Conservation (phyloP, 2,113 vertebrate genomes). For the Ranitomeya imitator region DNA sequence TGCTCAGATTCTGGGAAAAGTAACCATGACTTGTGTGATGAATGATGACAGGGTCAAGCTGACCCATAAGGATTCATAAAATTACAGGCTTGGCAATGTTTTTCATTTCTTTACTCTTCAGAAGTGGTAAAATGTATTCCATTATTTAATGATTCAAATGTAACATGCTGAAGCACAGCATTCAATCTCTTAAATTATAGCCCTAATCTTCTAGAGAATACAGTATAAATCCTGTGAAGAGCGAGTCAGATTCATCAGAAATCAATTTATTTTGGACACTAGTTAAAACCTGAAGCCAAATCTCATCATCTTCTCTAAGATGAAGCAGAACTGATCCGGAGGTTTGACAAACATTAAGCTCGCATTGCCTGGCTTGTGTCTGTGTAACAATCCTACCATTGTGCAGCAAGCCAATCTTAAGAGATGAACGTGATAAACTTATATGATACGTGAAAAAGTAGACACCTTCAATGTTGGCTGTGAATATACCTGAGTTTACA, state of each 20-base stretch:
- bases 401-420: conserved; percentile 50
- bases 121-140: background rate
- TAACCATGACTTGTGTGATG: conserved; percentile 8
- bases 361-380: background rate
- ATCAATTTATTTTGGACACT: conserved; percentile 46
- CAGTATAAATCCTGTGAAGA: conserved; percentile 54
- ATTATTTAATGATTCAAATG: conserved; percentile 12
- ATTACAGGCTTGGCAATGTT: conserved; percentile 4
- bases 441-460: conserved; percentile 58
- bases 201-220: conserved; percentile 52
- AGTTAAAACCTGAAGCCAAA: conserved; percentile 57
- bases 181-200: conserved; percentile 10
- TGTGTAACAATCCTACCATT: conserved; percentile 55
- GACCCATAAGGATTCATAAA: background rate
- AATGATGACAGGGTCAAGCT: conserved; percentile 24
- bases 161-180: conserved; percentile 11
- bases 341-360: conserved; percentile 38
- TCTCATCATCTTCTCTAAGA: conserved; percentile 62
- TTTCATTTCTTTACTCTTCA: background rate
- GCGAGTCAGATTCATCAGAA: conserved; percentile 59
- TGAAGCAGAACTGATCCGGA: conserved; percentile 57
- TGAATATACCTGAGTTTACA: conserved; percentile 53
- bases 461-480: conserved; percentile 52
- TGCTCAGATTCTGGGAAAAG: background rate
- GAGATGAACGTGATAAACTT: conserved; percentile 31